phyloP scores from a whole-genome alignment of 2,113 vertebrate genomes.

The Syrmaticus mikado region DNA sequence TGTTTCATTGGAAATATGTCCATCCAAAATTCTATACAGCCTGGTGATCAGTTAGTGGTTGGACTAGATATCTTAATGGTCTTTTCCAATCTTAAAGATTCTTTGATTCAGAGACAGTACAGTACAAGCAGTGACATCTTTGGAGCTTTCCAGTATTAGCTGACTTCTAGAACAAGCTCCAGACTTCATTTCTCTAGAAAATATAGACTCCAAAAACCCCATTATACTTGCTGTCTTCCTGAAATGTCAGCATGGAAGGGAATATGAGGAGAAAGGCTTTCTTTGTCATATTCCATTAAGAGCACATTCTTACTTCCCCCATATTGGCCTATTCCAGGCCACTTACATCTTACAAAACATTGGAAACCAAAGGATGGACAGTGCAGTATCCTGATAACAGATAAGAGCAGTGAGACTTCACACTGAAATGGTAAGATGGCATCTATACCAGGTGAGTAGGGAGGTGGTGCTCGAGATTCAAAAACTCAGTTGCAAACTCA shows the following conservation, averaged over 20 bases:
- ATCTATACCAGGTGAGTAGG: neutral
- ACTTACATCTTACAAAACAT: neutral
- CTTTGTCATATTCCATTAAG: neutral
- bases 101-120: neutral
- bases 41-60: no score
- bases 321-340: neutral
- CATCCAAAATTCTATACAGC: neutral
- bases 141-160: neutral
- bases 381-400: neutral
- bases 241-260: neutral
- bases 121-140: neutral
- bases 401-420: neutral
- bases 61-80: no score
- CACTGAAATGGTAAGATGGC: neutral
- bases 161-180: neutral
- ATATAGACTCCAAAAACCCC: neutral
- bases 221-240: neutral
- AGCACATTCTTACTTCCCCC: neutral
- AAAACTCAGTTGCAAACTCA: neutral
- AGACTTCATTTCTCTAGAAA: neutral
- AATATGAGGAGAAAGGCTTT: neutral
- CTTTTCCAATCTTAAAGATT: no score
- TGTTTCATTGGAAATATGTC: neutral
- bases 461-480: neutral
- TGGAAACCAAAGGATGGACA: neutral